Evolutionary conservation across 2,888 invertebrate species (phyloP).

Genomic region (Choreutis nemorana): DNA sequence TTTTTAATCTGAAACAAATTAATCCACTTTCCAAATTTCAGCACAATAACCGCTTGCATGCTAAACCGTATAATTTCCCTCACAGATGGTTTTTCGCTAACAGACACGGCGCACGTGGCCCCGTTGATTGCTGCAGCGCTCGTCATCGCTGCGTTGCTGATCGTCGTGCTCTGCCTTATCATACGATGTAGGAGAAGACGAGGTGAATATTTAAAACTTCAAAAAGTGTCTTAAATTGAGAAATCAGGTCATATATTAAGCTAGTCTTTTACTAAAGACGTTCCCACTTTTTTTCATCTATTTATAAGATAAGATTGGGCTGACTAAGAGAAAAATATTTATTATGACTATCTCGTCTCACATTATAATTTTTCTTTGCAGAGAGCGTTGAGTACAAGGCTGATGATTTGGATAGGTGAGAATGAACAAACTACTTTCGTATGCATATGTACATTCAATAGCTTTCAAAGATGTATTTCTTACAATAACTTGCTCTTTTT

Average conservation of each 20-base stretch:
- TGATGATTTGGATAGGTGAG: slow-evolving; percentile 85
- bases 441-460: no score
- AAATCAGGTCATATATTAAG: no score
- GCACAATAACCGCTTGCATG: no score
- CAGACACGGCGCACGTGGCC: slow-evolving; percentile 59
- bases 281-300: background rate
- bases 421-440: slow-evolving; percentile 11
- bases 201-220: slow-evolving; percentile 22
- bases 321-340: no score
- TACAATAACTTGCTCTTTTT: background rate
- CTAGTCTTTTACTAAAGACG: background rate
- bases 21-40: no score
- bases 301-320: background rate
- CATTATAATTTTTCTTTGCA: slow-evolving; percentile 46
- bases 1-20: no score
- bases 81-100: slow-evolving; percentile 54
- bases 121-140: slow-evolving; percentile 56
- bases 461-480: background rate
- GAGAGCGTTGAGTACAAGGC: slow-evolving; percentile 86
- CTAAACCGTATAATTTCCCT: slow-evolving; percentile 33
- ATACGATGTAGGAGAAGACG: slow-evolving; percentile 44
- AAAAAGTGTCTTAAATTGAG: no score
- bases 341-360: background rate
- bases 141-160: slow-evolving; percentile 48
- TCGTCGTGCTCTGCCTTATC: slow-evolving; percentile 50